Evolutionary conservation across 2,797 vertebrate genomes (phyloP).

Genomic region (Cirrhinus molitorella): DNA sequence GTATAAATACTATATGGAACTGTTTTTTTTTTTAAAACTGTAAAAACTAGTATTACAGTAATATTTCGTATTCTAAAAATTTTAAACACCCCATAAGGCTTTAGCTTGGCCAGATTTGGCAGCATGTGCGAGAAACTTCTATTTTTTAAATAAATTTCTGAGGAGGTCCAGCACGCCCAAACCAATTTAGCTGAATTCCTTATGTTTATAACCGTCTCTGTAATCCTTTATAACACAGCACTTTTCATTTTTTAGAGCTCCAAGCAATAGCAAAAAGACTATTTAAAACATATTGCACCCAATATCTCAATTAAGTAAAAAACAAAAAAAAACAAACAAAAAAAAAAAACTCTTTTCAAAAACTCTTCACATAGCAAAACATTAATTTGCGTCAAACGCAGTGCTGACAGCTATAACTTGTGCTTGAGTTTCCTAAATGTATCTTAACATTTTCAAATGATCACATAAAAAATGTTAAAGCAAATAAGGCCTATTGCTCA

Average conservation of each 20-base stretch:
- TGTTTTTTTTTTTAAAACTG: background rate
- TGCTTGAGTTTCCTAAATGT: background rate
- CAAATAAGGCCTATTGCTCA: background rate
- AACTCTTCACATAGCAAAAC: background rate
- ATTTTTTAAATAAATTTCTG: slow-evolving; percentile 49
- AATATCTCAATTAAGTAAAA: background rate
- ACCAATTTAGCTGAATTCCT: background rate
- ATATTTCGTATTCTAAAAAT: background rate
- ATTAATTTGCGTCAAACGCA: background rate
- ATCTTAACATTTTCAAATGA: background rate
- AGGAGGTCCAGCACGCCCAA: slow-evolving; percentile 35
- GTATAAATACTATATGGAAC: background rate
- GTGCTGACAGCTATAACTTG: background rate
- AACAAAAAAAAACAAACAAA: background rate
- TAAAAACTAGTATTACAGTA: too few species aligned
- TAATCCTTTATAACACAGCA: slow-evolving; percentile 13
- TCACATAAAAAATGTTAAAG: background rate
- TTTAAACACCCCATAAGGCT: background rate
- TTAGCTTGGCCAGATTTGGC: background rate
- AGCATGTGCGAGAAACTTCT: slow-evolving; percentile 6
- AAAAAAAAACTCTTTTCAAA: background rate
- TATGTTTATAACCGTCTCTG: slow-evolving; percentile 26
- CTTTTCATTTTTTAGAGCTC: background rate
- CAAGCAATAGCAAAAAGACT: background rate
- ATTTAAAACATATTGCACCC: background rate